These are phyloP conservation scores for Lasius fuliginosus DNA, from an alignment of 2,888 invertebrate species.

Conservation along the genomic window DNA sequence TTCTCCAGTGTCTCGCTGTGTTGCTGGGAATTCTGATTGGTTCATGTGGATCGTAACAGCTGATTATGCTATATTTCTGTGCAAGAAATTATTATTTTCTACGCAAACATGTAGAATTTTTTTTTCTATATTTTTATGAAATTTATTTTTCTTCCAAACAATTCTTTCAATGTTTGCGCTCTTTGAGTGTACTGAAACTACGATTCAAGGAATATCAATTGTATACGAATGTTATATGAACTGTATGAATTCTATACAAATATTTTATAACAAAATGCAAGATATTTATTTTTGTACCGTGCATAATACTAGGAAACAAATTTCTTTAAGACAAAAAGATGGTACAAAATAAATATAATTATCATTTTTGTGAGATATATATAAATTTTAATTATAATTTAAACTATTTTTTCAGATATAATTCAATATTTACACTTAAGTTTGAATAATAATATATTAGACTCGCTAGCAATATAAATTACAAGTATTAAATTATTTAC, in stretches of 20 bases:
- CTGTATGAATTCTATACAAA: not conserved
- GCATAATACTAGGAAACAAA: not conserved
- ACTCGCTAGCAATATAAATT: not conserved
- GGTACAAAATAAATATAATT: not conserved
- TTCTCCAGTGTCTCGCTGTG: not conserved
- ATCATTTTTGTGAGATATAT: not conserved
- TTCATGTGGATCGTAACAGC: not conserved
- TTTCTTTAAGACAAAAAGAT: not conserved
- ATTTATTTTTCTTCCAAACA: not conserved
- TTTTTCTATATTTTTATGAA: not conserved
- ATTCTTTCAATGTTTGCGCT: not conserved
- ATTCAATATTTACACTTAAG: not conserved
- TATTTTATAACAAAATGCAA: not conserved
- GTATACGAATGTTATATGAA: not conserved
- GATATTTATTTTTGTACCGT: not conserved
- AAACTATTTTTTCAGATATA: not conserved
- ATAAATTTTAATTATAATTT: not conserved
- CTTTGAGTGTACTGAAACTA: not conserved
- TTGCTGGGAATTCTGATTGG: not conserved
- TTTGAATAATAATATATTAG: not conserved
- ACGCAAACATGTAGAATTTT: not conserved
- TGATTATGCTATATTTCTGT: not conserved
- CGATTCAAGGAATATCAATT: not conserved
- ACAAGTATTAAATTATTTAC: not conserved
- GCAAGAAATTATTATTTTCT: not conserved